Base-by-base conservation (phyloP, 2,888 invertebrate genomes). In the Tinea semifulvella region DNA sequence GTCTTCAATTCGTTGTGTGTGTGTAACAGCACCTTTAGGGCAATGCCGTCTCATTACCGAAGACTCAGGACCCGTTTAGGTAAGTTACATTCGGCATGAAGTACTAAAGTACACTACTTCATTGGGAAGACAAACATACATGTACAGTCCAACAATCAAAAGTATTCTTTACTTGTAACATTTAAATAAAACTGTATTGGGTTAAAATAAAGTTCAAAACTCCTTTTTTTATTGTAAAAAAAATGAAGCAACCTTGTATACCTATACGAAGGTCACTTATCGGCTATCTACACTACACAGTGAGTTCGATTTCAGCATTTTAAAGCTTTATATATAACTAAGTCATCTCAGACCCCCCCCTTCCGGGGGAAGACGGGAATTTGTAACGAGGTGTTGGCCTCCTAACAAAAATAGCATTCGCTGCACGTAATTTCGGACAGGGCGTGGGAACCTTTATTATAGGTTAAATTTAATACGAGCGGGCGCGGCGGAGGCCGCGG, bases 41-140 rank as follows among this genome's bases (percentile, higher is more conserved):
- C 38, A 19, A 60, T 60, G 62, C 60, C 65, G 73, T 73, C 73
- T 70, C 73, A 73, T 77, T 76, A 75, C 62, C 58, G 48, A 57
- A 63, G 68, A 71, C 68, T 59, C 65, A 64, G 58, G 55, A 68
- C 64, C 60, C 68, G 68, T 72, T 70, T 66, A 53, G 61, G 68
- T 70, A 74, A 77, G 66, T 73, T 75, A 77, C 65, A 62, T 68
- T 53, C 63, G 63, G 58, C 58, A 53, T 56, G 58, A 49, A 54
- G 65, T 58, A 64, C 61, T 79, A 77, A 77, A 77, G 53, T 76
- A 65, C 58, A 56, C 53, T 58, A 68, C 63, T 74, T 72, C 70
- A 76, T 74, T 65, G 70, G 62, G 61, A 64, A 22, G 58, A 64
- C 70, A 74, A 73, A 60, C 61, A 61, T 11, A 5, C 8, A 22